Percentiles rank a stretch among this genome's conserved stretches.
These are phyloP conservation scores for Aelia acuminata DNA, from an alignment of 2,888 invertebrate species.

Conservation along the genomic window DNA sequence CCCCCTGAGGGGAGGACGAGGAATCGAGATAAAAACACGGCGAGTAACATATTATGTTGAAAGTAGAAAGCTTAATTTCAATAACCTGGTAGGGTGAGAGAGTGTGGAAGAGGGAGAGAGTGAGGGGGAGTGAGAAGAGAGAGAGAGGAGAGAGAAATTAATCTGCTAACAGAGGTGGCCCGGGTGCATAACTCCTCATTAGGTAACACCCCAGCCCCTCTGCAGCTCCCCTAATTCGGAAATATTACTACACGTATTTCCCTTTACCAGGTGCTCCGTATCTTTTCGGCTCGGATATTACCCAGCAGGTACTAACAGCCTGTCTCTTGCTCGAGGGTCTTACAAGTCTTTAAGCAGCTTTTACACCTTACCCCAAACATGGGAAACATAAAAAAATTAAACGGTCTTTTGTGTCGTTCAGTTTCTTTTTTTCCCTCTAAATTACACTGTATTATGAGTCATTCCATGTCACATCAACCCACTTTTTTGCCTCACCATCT, in stretches of 20 bases:
- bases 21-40: conserved; percentile 1
- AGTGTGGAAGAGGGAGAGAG: no score
- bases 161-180: not conserved
- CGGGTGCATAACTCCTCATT: conserved; percentile 15
- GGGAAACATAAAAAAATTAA: no score
- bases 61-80: conserved; percentile 31
- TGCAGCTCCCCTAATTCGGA: conserved; percentile 24
- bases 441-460: no score
- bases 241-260: conserved; percentile 35
- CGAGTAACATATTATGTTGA: not conserved
- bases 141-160: not conserved
- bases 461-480: no score
- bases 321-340: not conserved
- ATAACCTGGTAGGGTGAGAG: not conserved
- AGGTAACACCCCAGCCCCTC: not conserved
- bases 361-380: no score
- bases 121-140: no score
- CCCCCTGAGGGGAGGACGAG: not conserved
- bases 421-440: no score
- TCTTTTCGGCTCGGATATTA: not conserved
- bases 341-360: no score
- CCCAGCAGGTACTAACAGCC: not conserved
- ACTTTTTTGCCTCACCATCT: no score
- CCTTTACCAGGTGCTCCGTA: not conserved
- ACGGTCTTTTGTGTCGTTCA: no score